Evolutionary conservation across 2,888 invertebrate genomes (phyloP), one percentile per base, ranked within the genome.

Genomic region (Anticlea derivata): DNA sequence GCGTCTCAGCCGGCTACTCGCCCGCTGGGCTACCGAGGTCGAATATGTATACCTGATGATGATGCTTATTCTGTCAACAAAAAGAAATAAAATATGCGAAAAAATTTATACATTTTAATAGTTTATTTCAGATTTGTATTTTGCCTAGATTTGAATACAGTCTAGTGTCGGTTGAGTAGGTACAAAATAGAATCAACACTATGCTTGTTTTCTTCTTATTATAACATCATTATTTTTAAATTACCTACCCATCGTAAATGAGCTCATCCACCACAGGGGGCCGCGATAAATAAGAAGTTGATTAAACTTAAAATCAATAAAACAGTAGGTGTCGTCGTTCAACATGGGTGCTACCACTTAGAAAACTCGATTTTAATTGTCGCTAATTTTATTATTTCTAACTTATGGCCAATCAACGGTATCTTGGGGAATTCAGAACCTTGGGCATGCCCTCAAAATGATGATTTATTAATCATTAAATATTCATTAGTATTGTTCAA

Each of bases 291-390:
- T 55, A 56, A 56, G 54, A 56, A 47, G 51, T 58, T 62, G 54
- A 62, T 62, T 62, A 60, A 62, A 62, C 56, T 35, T 50, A 40
- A 62, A 50, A 58, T 54, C 55, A 55, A 68, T 73, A 70, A 75
- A 72, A 73, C 73, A 72, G 73, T 75, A 68, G 70, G 70, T 66
- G 69, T 65, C 66, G 53, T 48, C 53, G 51, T 69, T 54, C 26
- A 54, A 60, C 58, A 62, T 54, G 52, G 38, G 50, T 53, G 61
- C 55, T 62, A 60, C 55, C 31, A 60, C 48, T 58, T 35, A 45
- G 44, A 52, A 53, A 56, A 56, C 54, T 24, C 47, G 51, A 55
- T 53, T 60, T 60, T 50, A 56, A 60, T 60, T 61, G 55, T 52
- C 23, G 60, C 62, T 56, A 56, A 56, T 52, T 58, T 62, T 56